Base-by-base conservation (phyloP, 2,888 invertebrate species). In the Blastobasis adustella region DNA sequence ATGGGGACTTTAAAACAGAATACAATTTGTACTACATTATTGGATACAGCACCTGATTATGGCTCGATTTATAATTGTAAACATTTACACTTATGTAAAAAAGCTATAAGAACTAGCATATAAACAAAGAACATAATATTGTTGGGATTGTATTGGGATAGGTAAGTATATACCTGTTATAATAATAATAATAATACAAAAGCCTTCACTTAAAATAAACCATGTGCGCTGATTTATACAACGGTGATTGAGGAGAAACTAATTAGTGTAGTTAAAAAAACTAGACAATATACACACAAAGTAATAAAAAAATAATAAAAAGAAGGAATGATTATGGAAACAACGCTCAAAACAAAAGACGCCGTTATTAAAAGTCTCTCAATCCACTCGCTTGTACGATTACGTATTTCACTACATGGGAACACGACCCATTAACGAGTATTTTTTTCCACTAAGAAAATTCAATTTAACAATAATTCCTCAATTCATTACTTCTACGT, bases 391-490 rank as follows among this genome's bases (percentile, higher is more conserved):
- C 62, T 57, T 63, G 62, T 69, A 66, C 59, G 69, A 67, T 59
- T 58, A 61, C 61, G 56, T 62, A 65, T 59, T 66, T 67, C 69
- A 69, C 69, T 75, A 75, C 68, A 71, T 73, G 75, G 67, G 71
- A 73, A 79, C 67, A 76, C 65, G 75, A 77, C 79, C 74, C 71
- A 70, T 78, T 69, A 85, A 86, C 83, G 83, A 81, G 73, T 82
- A 81, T 85, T 86, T 85, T 84, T 84, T 85, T 84, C 82, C 65
- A 76, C 82, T 86, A 85, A 79, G 9, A 42, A 82, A 79, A 73
- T 67, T 80, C 79, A 76, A 69, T 82, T 82, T 78, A 86, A 86
- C 82, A 84, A 84, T 81, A 76, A 76, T 69, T 67, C 59, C 69
- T 70, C 40, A 42, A 42, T 42, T 42, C 23, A 79, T 80, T 80